Conservation (phyloP, 2,888 invertebrate species). For the Achlya flavicornis region DNA sequence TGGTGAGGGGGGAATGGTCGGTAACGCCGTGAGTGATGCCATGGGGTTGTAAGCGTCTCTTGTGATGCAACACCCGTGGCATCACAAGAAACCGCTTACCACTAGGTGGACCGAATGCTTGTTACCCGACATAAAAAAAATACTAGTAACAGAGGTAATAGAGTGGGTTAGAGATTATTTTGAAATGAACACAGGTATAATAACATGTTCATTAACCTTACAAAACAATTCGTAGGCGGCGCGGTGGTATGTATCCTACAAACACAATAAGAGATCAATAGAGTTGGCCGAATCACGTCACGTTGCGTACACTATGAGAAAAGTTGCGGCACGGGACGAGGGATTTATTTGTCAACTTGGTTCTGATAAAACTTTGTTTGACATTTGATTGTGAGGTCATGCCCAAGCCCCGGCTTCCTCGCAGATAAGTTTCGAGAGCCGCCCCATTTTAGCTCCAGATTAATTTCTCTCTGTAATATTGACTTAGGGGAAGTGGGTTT, state of each 20-base stretch:
- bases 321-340: conserved; percentile 62
- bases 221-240: conserved; percentile 5
- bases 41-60: no score
- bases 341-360: conserved; percentile 82
- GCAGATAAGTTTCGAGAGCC: conserved; percentile 59
- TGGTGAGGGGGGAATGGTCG: no score
- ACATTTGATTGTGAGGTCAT: conserved; percentile 79
- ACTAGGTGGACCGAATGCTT: no score
- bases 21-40: no score
- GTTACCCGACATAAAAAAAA: no score
- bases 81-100: no score
- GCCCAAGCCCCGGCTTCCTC: conserved; percentile 53
- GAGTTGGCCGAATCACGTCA: conserved; percentile 55
- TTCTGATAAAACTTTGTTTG: conserved; percentile 80
- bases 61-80: no score
- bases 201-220: not conserved
- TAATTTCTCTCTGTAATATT: conserved; percentile 58
- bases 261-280: conserved; percentile 43
- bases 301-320: conserved; percentile 66
- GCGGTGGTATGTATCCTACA: conserved; percentile 24
- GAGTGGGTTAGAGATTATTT: no score
- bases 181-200: no score
- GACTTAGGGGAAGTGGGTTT: conserved; percentile 41
- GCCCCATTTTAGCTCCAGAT: conserved; percentile 57
- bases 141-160: no score